Percentiles rank a stretch among this genome's conserved stretches.
Evolutionary conservation across 1,140 invertebrate genomes (phyloP).

Genomic region (Drosophila ananassae): DNA sequence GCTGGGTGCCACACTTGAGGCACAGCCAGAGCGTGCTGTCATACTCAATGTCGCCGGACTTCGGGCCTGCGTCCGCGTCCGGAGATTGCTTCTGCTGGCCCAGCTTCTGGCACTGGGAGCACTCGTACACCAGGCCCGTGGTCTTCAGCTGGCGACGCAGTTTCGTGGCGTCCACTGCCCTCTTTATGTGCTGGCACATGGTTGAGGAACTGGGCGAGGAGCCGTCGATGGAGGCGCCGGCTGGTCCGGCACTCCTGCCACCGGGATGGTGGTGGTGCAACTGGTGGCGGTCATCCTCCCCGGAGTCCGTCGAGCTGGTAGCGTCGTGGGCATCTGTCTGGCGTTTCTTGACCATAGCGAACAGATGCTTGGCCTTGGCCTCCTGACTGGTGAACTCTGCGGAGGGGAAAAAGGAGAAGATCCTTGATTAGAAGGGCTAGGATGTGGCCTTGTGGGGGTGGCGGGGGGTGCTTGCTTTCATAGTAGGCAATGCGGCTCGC

Average conservation of each 20-base stretch:
- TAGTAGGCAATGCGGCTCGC: constrained; percentile 20
- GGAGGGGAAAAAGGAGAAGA: too few relatives aligned
- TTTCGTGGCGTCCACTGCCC: constrained; percentile 87
- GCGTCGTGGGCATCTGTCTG: constrained; percentile 86
- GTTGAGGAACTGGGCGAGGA: constrained; percentile 62
- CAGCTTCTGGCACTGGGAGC: constrained; percentile 85
- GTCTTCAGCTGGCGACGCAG: constrained; percentile 87
- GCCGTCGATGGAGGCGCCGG: constrained; percentile 25
- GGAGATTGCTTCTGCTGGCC: constrained; percentile 24
- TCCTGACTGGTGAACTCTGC: constrained; percentile 23
- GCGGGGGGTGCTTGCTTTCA: constrained; percentile 32
- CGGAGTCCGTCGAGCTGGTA: constrained; percentile 86
- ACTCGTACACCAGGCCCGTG: constrained; percentile 86
- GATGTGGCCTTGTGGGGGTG: neutral
- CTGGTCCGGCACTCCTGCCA: neutral
- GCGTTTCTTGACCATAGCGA: constrained; percentile 86
- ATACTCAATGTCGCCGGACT: constrained; percentile 85
- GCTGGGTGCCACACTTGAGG: constrained; percentile 89
- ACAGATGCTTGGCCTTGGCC: constrained; percentile 20
- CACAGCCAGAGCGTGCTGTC: constrained; percentile 89
- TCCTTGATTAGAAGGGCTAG: neutral
- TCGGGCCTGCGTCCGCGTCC: constrained; percentile 8
- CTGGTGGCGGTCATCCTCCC: constrained; percentile 85
- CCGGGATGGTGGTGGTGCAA: neutral
- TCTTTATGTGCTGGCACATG: constrained; percentile 88